Conservation (phyloP, 2,888 invertebrate species). For the Colletes collaris region DNA sequence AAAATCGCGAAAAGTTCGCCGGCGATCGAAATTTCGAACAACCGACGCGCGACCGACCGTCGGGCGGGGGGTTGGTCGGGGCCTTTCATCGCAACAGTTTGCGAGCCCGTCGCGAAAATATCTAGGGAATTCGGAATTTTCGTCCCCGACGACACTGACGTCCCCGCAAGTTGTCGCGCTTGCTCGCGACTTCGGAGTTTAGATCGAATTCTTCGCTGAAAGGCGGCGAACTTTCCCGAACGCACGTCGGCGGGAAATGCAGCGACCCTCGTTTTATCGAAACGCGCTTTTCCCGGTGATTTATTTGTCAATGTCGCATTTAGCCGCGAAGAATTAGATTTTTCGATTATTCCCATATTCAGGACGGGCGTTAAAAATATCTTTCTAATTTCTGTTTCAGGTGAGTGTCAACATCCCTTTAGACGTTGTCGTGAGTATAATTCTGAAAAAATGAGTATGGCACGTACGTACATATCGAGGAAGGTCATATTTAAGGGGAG, state of each 20-base stretch:
- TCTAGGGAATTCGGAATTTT: constrained; percentile 56
- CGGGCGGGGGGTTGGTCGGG: too few relatives aligned
- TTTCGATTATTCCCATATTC: too few relatives aligned
- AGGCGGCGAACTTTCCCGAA: constrained; percentile 32
- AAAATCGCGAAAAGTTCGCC: constrained; percentile 28
- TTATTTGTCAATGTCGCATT: background rate
- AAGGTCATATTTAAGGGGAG: constrained; percentile 6
- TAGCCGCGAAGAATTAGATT: too few relatives aligned
- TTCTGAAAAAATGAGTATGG: too few relatives aligned
- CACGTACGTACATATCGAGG: background rate
- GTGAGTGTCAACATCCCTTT: too few relatives aligned
- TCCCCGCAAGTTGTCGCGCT: constrained; percentile 28
- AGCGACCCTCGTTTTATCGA: constrained; percentile 3
- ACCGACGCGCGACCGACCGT: too few relatives aligned
- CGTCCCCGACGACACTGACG: constrained; percentile 37
- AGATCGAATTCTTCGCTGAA: constrained; percentile 47
- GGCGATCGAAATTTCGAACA: constrained; percentile 36
- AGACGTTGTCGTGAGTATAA: too few relatives aligned
- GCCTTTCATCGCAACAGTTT: constrained; percentile 32
- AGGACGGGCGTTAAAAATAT: too few relatives aligned
- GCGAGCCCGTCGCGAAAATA: constrained; percentile 35
- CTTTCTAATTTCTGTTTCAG: too few relatives aligned
- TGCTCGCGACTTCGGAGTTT: constrained; percentile 39
- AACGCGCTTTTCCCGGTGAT: constrained; percentile 1
- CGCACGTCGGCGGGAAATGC: background rate